phyloP scores from a whole-genome alignment of 92 coral and sea anemone species.

The Porites divaricata region DNA sequence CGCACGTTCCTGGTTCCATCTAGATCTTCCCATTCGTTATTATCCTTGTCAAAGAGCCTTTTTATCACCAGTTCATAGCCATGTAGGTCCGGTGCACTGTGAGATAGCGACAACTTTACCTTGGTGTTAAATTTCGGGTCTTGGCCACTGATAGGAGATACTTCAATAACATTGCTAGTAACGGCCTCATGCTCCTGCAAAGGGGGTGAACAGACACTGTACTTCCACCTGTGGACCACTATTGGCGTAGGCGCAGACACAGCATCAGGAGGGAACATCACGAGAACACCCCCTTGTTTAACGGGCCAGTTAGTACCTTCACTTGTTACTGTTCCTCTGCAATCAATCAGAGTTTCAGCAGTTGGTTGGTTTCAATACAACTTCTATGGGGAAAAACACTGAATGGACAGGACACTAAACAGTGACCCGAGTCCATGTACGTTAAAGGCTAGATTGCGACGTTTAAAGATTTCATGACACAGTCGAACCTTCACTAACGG shows the following conservation, averaged over 20 bases:
- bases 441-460: too few relatives aligned
- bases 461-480: too few relatives aligned
- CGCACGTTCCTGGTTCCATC: neutral
- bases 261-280: slow-evolving; percentile 55
- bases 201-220: slow-evolving; percentile 17
- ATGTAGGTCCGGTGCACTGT: slow-evolving; percentile 22
- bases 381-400: too few relatives aligned
- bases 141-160: slow-evolving; percentile 18
- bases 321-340: slow-evolving; percentile 10
- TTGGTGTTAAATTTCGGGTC: slow-evolving; percentile 8
- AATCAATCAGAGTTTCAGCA: neutral
- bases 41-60: neutral
- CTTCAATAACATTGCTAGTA: slow-evolving; percentile 56
- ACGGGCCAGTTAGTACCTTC: slow-evolving; percentile 44
- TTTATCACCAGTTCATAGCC: slow-evolving; percentile 40
- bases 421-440: too few relatives aligned
- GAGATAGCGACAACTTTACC: slow-evolving; percentile 22
- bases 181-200: slow-evolving; percentile 41
- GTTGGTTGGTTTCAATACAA: neutral
- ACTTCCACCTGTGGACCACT: slow-evolving; percentile 17
- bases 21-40: slow-evolving; percentile 13
- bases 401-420: too few relatives aligned
- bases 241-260: slow-evolving; percentile 46
- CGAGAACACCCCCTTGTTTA: slow-evolving; percentile 22
- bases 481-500: too few relatives aligned